These are phyloP conservation scores for Camponotus pennsylvanicus DNA, from an alignment of 1,140 invertebrate genomes.

Conservation along the genomic window DNA sequence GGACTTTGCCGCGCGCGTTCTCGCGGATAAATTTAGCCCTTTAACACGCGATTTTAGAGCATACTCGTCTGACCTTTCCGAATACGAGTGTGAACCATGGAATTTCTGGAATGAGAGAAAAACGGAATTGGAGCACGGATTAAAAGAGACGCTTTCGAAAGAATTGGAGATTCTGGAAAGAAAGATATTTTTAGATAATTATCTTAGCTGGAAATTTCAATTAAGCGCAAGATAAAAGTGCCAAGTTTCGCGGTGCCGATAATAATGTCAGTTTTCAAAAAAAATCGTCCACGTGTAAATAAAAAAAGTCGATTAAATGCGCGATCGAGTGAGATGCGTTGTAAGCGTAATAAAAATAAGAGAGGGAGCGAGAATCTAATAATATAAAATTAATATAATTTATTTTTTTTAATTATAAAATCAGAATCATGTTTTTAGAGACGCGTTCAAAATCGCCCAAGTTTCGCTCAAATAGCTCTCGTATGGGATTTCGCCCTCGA, in stretches of 20 bases:
- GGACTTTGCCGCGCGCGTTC: background rate
- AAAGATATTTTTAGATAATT: conserved; percentile 15
- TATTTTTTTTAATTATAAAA: no score
- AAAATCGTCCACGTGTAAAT: background rate
- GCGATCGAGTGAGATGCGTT: background rate
- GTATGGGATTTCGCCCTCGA: background rate
- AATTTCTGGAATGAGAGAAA: background rate
- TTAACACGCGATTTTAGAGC: conserved; percentile 41
- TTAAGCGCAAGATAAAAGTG: background rate
- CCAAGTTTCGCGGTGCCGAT: background rate
- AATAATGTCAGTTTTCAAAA: background rate
- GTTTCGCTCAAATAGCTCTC: background rate
- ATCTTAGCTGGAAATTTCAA: background rate
- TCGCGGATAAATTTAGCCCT: conserved; percentile 57
- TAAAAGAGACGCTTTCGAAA: background rate
- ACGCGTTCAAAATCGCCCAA: background rate
- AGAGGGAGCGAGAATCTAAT: background rate
- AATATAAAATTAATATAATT: no score
- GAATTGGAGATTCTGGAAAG: background rate
- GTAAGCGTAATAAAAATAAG: background rate
- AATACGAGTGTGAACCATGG: conserved; percentile 10
- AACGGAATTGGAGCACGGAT: background rate
- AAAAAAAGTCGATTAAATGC: conserved; percentile 15
- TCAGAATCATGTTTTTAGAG: background rate
- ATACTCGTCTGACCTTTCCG: conserved; percentile 52